Evolutionary conservation across 2,797 vertebrate species (phyloP).

Genomic region (Cheirogaleus major): DNA sequence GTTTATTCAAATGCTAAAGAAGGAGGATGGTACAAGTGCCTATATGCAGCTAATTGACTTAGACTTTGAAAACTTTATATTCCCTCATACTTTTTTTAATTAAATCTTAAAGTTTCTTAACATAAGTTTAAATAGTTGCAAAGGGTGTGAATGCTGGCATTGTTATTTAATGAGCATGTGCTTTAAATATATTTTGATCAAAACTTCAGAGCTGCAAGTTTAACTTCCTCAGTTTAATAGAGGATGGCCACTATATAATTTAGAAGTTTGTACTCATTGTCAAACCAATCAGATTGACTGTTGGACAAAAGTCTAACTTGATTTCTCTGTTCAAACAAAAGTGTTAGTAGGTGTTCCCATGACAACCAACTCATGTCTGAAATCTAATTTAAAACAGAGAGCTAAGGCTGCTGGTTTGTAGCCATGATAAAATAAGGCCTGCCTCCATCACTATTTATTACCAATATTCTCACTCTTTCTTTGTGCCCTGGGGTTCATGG

Average conservation of each 20-base stretch:
- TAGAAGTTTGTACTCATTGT: neutral
- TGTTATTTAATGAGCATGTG: neutral
- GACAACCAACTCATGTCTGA: neutral
- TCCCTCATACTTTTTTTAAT: neutral
- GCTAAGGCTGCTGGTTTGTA: neutral
- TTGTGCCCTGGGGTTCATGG: too few relatives aligned
- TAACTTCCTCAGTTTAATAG: neutral
- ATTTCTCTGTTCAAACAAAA: neutral
- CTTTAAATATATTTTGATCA: conserved; percentile 13
- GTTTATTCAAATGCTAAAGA: neutral
- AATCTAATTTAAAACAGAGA: conserved; percentile 4
- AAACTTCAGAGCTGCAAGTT: neutral
- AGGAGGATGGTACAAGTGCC: neutral
- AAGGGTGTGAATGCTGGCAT: neutral
- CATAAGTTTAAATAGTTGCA: neutral
- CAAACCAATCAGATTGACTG: neutral
- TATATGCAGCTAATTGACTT: neutral
- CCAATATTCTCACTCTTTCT: neutral
- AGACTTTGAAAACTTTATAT: neutral
- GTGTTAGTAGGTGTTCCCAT: neutral
- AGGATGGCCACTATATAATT: neutral
- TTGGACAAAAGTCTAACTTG: neutral
- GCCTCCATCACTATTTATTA: too few relatives aligned
- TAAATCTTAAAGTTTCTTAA: neutral
- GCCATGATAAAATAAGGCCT: neutral